Percentiles rank a stretch among this genome's conserved stretches.
Evolutionary conservation across 92 coral and sea anemone species (phyloP).

Genomic region (Scolanthus callimorphus): DNA sequence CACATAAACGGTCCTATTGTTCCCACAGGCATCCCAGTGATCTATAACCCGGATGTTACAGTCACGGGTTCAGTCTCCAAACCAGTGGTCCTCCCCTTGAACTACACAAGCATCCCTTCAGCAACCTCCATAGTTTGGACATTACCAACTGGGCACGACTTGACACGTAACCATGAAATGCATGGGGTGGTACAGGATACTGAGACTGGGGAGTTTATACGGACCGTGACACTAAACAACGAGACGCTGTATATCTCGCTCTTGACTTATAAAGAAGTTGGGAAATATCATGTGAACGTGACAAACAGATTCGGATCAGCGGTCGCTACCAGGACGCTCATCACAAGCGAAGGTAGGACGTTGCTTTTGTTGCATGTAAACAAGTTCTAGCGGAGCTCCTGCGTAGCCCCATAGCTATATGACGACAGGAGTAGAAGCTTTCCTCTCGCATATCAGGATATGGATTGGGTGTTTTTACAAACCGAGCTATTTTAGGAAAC

Average conservation of each 20-base stretch:
- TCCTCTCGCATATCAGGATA: too few relatives aligned
- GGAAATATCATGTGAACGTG: conserved; percentile 9
- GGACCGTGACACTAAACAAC: not conserved
- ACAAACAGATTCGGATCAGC: conserved; percentile 11
- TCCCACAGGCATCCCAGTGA: not conserved
- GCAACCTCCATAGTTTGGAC: conserved; percentile 35
- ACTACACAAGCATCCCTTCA: conserved; percentile 18
- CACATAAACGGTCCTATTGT: too few relatives aligned
- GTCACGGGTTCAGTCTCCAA: not conserved
- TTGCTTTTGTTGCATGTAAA: too few relatives aligned
- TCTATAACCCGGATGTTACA: not conserved
- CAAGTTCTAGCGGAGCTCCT: too few relatives aligned
- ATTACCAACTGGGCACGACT: not conserved
- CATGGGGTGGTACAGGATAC: not conserved
- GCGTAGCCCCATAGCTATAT: too few relatives aligned
- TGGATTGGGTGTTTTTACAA: too few relatives aligned
- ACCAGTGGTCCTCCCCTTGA: conserved; percentile 21
- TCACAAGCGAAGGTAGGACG: conserved; percentile 16
- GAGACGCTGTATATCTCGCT: conserved; percentile 21
- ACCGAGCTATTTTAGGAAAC: too few relatives aligned
- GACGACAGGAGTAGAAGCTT: too few relatives aligned
- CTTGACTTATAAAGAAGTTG: conserved; percentile 1
- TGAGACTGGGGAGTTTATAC: not conserved
- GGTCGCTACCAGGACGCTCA: conserved; percentile 3
- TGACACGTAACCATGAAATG: not conserved